phyloP scores from a whole-genome alignment of 2,113 vertebrate genomes.

The Misgurnus mizolepis region DNA sequence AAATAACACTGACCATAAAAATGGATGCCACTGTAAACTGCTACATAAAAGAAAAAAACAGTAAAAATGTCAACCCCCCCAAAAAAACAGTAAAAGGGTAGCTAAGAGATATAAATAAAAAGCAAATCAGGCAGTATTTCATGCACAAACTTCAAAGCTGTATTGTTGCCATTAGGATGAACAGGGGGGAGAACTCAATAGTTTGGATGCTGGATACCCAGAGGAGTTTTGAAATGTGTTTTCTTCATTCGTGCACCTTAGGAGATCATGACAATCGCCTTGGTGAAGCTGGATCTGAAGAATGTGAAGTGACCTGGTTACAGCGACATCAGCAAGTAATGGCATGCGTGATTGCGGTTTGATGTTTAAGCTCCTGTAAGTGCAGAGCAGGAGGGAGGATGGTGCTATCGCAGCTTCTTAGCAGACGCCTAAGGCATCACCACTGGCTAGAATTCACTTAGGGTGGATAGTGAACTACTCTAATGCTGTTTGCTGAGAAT shows the following conservation, averaged over 20 bases:
- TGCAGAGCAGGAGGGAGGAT: neutral
- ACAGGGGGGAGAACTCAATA: neutral
- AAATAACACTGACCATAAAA: neutral
- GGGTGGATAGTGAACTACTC: constrained; percentile 26
- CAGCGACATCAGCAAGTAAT: constrained; percentile 33
- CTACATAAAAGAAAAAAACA: too few relatives aligned
- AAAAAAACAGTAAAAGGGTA: neutral
- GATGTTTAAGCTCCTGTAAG: constrained; percentile 44
- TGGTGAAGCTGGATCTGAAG: constrained; percentile 34
- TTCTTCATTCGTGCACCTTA: constrained; percentile 41
- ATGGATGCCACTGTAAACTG: neutral
- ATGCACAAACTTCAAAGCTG: constrained; percentile 14
- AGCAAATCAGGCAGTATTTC: neutral
- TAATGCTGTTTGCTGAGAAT: constrained; percentile 12
- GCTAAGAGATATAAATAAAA: constrained; percentile 16
- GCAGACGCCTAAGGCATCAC: constrained; percentile 42
- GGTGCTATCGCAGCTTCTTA: constrained; percentile 46
- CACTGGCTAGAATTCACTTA: constrained; percentile 37
- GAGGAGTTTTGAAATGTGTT: constrained; percentile 42
- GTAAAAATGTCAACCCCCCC: too few relatives aligned
- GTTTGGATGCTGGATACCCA: constrained; percentile 47
- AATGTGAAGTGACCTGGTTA: constrained; percentile 49
- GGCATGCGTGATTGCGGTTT: constrained; percentile 34
- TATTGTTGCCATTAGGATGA: neutral
- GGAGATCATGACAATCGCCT: constrained; percentile 31